These are phyloP conservation scores for Tridacna crocea DNA, from an alignment of 2,888 invertebrate genomes.

Conservation along the genomic window DNA sequence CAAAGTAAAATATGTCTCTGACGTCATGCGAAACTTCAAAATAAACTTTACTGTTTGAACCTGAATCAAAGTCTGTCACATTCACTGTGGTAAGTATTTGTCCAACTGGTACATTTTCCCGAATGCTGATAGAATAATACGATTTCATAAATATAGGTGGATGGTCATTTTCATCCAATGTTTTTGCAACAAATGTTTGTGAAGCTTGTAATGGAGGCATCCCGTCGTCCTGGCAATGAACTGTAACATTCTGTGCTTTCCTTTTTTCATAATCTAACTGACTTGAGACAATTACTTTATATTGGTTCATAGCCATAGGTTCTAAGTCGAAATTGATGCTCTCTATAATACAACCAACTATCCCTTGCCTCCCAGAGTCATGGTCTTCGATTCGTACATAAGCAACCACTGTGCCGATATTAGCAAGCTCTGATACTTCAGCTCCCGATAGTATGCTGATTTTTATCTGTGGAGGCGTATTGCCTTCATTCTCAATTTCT, in stretches of 20 bases:
- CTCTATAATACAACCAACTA: constrained; percentile 83
- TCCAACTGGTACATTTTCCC: constrained; percentile 49
- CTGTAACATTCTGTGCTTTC: constrained; percentile 43
- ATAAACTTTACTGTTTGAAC: constrained; percentile 47
- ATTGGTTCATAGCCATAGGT: constrained; percentile 70
- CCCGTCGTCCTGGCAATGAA: constrained; percentile 59
- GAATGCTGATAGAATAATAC: constrained; percentile 38
- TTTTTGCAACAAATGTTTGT: constrained; percentile 40
- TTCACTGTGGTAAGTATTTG: constrained; percentile 43
- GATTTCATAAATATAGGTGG: constrained; percentile 44
- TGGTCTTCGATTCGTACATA: constrained; percentile 73
- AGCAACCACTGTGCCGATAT: constrained; percentile 74
- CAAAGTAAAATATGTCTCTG: constrained; percentile 50
- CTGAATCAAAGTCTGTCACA: constrained; percentile 53
- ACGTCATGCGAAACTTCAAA: constrained; percentile 42
- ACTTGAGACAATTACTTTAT: constrained; percentile 84
- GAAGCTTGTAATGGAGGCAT: constrained; percentile 45
- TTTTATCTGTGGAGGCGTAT: constrained; percentile 92
- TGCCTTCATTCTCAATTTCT: constrained; percentile 93
- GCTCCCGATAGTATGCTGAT: constrained; percentile 68
- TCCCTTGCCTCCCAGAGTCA: constrained; percentile 75
- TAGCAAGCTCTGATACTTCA: constrained; percentile 73
- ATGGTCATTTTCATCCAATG: constrained; percentile 59
- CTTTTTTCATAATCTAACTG: constrained; percentile 74
- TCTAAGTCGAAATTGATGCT: constrained; percentile 70